Evolutionary conservation across 2,888 invertebrate genomes (phyloP).

Genomic region (Boloria euphrosyne): DNA sequence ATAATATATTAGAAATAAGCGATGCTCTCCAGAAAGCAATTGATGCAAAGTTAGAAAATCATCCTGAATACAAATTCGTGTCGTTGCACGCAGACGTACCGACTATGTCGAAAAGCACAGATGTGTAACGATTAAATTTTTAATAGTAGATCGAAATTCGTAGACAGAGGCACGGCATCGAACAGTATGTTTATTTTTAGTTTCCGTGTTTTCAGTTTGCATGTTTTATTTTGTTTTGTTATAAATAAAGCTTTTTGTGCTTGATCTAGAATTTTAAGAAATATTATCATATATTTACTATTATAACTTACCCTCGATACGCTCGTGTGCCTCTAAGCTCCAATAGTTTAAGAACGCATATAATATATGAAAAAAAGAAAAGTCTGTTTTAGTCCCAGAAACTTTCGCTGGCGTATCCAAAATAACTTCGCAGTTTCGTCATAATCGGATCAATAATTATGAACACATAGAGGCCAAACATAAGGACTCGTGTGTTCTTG

Average conservation of each 20-base stretch:
- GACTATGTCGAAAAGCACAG: constrained; percentile 72
- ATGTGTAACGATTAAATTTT: constrained; percentile 58
- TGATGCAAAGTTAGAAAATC: constrained; percentile 69
- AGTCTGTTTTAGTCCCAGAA: too few species aligned
- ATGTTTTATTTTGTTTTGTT: constrained; percentile 38
- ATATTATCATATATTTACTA: neutral
- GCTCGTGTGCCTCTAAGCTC: too few species aligned
- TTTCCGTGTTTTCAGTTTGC: constrained; percentile 48
- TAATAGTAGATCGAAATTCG: constrained; percentile 29
- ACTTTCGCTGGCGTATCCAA: too few species aligned
- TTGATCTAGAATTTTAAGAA: neutral
- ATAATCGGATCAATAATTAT: too few species aligned
- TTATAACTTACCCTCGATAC: neutral
- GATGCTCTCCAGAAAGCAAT: constrained; percentile 70
- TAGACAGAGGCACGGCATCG: constrained; percentile 47
- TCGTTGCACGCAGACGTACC: constrained; percentile 64
- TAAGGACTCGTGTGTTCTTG: too few species aligned
- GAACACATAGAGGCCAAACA: too few species aligned
- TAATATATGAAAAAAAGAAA: too few species aligned
- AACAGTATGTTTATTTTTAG: constrained; percentile 73
- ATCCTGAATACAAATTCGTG: constrained; percentile 72
- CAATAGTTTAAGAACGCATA: too few species aligned
- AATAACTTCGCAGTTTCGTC: too few species aligned
- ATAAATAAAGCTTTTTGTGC: constrained; percentile 2
- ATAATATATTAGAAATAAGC: constrained; percentile 69